Conservation (phyloP, 2,888 invertebrate species). For the Sphinx pinastri region DNA sequence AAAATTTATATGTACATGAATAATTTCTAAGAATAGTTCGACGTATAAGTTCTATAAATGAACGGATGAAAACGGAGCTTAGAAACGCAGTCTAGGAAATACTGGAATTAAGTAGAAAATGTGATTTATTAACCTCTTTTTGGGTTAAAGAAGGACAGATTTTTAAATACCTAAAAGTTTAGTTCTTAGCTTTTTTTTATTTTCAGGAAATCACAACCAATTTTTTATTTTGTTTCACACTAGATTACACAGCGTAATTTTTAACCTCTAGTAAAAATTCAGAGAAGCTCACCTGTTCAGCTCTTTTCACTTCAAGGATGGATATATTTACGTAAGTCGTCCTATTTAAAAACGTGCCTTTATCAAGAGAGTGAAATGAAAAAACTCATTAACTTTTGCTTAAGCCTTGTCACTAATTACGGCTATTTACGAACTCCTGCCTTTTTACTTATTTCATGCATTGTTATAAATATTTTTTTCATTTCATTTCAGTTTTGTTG, state of each 20-base stretch:
- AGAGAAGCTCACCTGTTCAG: not conserved
- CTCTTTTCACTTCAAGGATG: not conserved
- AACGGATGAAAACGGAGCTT: too few relatives aligned
- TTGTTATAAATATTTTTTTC: too few relatives aligned
- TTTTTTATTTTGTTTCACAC: not conserved
- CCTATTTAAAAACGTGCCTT: not conserved
- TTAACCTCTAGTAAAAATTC: not conserved
- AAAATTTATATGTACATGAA: not conserved
- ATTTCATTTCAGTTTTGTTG: too few relatives aligned
- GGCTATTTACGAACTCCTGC: not conserved
- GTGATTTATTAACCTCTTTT: too few relatives aligned
- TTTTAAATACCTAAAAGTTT: too few relatives aligned
- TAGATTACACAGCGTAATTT: not conserved
- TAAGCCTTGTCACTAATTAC: not conserved
- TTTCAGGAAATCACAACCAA: too few relatives aligned
- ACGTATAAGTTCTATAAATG: not conserved
- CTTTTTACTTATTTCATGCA: too few relatives aligned
- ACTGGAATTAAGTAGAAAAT: too few relatives aligned
- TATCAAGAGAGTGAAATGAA: not conserved
- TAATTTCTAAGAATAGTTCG: too few relatives aligned
- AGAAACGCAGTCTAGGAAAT: too few relatives aligned
- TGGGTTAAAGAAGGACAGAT: too few relatives aligned
- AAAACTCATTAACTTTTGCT: not conserved
- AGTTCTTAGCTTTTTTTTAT: too few relatives aligned
- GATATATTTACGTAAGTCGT: constrained; percentile 11